These are phyloP conservation scores for Virgularia gustaviana DNA, from an alignment of 92 coral and sea anemone species.

Conservation along the genomic window DNA sequence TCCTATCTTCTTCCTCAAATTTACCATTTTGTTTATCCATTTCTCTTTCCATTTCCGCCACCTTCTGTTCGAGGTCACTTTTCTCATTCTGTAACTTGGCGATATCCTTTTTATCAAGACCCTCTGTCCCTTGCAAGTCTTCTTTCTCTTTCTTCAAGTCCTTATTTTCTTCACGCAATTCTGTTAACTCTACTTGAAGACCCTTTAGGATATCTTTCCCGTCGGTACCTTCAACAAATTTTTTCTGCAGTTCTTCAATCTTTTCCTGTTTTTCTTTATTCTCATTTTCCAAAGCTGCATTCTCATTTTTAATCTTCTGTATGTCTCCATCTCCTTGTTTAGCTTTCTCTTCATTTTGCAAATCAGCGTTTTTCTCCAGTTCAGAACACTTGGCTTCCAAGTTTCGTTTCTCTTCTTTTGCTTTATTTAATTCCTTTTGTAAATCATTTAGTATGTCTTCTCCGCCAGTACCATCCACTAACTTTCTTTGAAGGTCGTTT, in stretches of 20 bases:
- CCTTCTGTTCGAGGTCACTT: conserved; percentile 46
- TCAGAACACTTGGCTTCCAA: conserved; percentile 54
- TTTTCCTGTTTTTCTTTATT: conserved; percentile 61
- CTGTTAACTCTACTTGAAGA: conserved; percentile 8
- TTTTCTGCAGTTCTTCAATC: conserved; percentile 4
- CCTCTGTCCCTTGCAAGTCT: conserved; percentile 57
- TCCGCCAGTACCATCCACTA: conserved; percentile 34
- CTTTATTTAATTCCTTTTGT: conserved; percentile 56
- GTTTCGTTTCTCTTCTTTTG: conserved; percentile 65
- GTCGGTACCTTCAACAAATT: not conserved
- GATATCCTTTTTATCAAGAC: conserved; percentile 48
- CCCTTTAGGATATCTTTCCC: not conserved
- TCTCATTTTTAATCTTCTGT: conserved; percentile 42
- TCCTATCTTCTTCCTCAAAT: conserved; percentile 53
- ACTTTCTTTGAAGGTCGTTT: conserved; percentile 20
- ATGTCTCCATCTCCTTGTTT: no score
- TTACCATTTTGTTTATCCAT: conserved; percentile 50
- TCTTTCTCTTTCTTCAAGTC: conserved; percentile 63
- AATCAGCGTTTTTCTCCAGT: not conserved
- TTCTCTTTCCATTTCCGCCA: conserved; percentile 64
- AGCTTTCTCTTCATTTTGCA: not conserved
- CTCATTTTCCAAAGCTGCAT: conserved; percentile 56
- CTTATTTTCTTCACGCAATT: no score
- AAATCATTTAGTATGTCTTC: conserved; percentile 57
- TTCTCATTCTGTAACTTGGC: conserved; percentile 56